Base-by-base conservation (phyloP, 2,797 vertebrate genomes). In the Coreius guichenoti region DNA sequence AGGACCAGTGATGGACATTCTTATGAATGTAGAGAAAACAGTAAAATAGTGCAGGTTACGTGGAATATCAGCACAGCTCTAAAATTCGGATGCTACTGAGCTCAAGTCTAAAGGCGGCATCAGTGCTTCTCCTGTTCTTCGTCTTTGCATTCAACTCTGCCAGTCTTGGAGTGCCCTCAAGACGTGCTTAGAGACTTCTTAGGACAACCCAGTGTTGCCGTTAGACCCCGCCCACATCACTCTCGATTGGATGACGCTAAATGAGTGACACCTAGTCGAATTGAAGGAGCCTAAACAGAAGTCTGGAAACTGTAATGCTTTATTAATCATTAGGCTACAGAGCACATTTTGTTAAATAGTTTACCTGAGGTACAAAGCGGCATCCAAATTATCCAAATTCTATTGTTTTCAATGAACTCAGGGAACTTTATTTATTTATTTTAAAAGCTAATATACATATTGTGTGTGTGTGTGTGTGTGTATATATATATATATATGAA, bases 101-200 rank as follows among this genome's bases (percentile, higher is more conserved):
- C 54, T 74, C 73, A 67, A 73, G 51, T 81, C 72, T 49, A 54
- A 51, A 76, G 49, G 72, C 63, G 58, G 80, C n/a, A 82, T 77
- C 45, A 86, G 73, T 77, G 73, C 63, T 61, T 81, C 81, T 47
- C 65, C 80, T 78, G 85, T 77, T 85, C 78, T 85, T 63, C 74
- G 73, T 70, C 75, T 77, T 86, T 72, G 85, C 80, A 82, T 83
- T 83, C 74, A 86, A 78, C 73, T 83, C 73, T 63, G 85, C 51
- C 82, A 77, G 86, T 51, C 72, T 85, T 26, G 29, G 79, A 78
- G 73, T 21, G 79, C 16, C 65, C 75, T 39, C 67, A 58, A 86
- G 87, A 83, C 68, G 80, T 86, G 85, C 68, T 63, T 56, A 3
- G 77, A 85, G 85, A 86, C 69, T 69, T 80, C 74, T 70, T 19